Evolutionary conservation across 2,888 invertebrate species (phyloP), one percentile per base, ranked within the genome.

Genomic region (Cryptophagus acutangulus): DNA sequence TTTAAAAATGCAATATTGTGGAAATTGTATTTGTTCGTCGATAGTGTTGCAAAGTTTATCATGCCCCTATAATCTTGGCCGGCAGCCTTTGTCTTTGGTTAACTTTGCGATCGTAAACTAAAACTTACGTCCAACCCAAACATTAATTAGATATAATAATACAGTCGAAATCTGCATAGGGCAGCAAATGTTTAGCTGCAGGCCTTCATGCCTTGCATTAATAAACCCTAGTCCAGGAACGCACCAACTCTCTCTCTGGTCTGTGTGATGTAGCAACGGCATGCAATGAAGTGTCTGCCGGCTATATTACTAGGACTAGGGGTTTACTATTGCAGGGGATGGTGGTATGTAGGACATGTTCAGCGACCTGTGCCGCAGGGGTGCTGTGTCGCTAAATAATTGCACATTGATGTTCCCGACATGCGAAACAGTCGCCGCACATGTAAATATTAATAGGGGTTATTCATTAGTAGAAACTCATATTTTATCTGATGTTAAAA

Each of bases 371-470:
- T 18, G n/a, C n/a, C n/a, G n/a, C n/a, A n/a, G n/a, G n/a, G n/a
- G n/a, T n/a, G n/a, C n/a, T n/a, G n/a, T n/a, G n/a, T n/a, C 28
- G 33, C 33, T 46, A 51, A 55, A 53, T 55, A 54, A 54, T 52
- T 51, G 45, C 51, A 54, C 51, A 51, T 52, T 51, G 52, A 52
- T 52, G 53, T 45, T 48, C 45, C 34, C 45, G 47, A 48, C 52
- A 55, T 42, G 43, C 48, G 50, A 51, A 53, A 49, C 52, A 49
- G 28, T 43, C 45, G 34, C 38, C 36, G 44, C 40, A 41, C 40
- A 44, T 51, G 48, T 51, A 51, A 51, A 52, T 54, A 54, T 52
- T 51, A n/a, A n/a, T n/a, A n/a, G n/a, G n/a, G n/a, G n/a, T n/a
- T n/a, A n/a, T n/a, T n/a, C n/a, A n/a, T n/a, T n/a, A n/a, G n/a